A percentile compares a stretch with the other conserved stretches of the same genome.
phyloP scores from a whole-genome alignment of 2,113 vertebrate genomes.

The Bettongia penicillata region DNA sequence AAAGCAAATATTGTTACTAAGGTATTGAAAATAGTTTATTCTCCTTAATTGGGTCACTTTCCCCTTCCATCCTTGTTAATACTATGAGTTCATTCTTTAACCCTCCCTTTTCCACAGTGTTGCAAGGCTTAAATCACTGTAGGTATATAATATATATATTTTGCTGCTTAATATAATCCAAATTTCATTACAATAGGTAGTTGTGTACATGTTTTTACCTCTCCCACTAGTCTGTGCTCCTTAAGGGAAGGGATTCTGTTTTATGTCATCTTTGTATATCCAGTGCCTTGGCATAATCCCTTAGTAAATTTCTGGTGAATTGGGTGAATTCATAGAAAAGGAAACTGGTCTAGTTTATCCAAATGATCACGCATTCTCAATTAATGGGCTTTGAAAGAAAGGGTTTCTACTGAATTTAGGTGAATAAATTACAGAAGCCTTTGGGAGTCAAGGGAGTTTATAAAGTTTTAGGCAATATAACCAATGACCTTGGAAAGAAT shows the following conservation, averaged over 20 bases:
- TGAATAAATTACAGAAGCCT: background rate
- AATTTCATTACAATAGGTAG: background rate
- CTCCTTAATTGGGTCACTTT: background rate
- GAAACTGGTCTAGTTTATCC: background rate
- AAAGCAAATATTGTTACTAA: background rate
- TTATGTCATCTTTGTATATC: background rate
- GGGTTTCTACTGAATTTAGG: background rate
- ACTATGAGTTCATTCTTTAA: background rate
- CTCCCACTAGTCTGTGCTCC: background rate
- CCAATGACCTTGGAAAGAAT: background rate
- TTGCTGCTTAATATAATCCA: background rate
- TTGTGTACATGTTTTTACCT: background rate
- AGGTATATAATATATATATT: background rate
- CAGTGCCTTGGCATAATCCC: background rate
- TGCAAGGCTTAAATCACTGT: background rate
- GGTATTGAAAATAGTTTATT: background rate
- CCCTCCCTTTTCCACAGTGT: background rate
- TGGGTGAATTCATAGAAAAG: background rate
- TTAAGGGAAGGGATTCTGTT: background rate
- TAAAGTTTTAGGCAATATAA: background rate
- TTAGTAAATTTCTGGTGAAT: background rate
- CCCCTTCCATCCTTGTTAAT: background rate
- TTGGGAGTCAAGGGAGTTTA: background rate
- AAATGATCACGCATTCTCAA: background rate
- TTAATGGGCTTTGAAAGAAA: background rate